phyloP scores from a whole-genome alignment of 2,888 invertebrate species.

The Gnatocerus cornutus region DNA sequence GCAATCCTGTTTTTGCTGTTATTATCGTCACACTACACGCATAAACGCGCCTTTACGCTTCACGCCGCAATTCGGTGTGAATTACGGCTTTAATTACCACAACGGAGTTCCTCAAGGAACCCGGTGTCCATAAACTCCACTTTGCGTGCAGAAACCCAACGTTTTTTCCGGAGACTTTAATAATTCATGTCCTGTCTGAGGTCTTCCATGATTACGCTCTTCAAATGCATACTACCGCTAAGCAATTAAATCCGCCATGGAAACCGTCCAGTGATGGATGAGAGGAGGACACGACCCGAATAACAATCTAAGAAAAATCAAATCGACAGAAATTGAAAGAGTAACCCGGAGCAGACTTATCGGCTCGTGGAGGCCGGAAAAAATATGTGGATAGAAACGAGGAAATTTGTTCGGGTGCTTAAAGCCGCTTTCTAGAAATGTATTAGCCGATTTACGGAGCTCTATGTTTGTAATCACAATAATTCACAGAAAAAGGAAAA shows the following conservation, averaged over 20 bases:
- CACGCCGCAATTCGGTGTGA: constrained; percentile 26
- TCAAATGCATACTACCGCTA: constrained; percentile 6
- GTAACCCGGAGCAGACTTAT: constrained; percentile 16
- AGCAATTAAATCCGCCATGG: constrained; percentile 17
- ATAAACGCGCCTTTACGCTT: constrained; percentile 23
- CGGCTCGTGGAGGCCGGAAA: neutral
- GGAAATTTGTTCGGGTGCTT: constrained; percentile 35
- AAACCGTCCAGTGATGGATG: constrained; percentile 26
- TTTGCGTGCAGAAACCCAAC: constrained; percentile 4
- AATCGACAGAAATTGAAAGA: constrained; percentile 31
- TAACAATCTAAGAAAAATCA: constrained; percentile 20
- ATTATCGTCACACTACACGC: constrained; percentile 34
- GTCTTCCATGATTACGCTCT: constrained; percentile 15
- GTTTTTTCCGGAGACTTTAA: neutral
- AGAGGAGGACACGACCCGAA: constrained; percentile 7
- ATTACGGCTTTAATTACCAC: constrained; percentile 32
- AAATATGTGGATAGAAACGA: constrained; percentile 28
- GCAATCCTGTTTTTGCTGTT: constrained; percentile 19
- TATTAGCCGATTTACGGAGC: constrained; percentile 23
- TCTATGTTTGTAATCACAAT: constrained; percentile 25
- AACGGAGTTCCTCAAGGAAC: constrained; percentile 18
- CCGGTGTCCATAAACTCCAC: constrained; percentile 24
- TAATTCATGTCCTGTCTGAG: constrained; percentile 12
- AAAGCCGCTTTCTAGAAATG: constrained; percentile 17
- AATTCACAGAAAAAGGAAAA: constrained; percentile 2